Percentiles rank a stretch among this genome's conserved stretches.
Conservation (phyloP, 2,797 vertebrate genomes). For the Fistularia commersonii region DNA sequence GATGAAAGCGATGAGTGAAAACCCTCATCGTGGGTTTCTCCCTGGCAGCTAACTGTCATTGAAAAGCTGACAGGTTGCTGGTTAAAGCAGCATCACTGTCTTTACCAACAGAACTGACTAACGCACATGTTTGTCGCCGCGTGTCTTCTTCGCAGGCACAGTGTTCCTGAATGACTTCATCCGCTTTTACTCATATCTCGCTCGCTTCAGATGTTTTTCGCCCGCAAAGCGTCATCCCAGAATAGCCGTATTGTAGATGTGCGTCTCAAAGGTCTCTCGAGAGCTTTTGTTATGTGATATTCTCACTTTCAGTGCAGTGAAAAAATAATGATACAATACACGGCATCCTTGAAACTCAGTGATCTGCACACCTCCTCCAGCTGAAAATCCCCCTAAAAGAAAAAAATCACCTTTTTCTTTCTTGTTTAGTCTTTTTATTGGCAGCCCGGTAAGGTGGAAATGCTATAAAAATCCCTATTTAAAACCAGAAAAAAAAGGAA, state of each 20-base stretch:
- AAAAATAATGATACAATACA: conserved; percentile 25
- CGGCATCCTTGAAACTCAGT: conserved; percentile 30
- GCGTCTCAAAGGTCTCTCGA: conserved; percentile 16
- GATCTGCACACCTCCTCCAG: conserved; percentile 1
- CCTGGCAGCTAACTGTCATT: conserved; percentile 22
- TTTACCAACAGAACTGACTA: conserved; percentile 19
- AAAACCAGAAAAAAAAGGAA: conserved; percentile 22
- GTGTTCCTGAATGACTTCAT: conserved; percentile 25
- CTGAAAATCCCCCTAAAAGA: conserved; percentile 17
- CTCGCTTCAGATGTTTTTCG: conserved; percentile 24
- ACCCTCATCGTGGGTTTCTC: conserved; percentile 31
- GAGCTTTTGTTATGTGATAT: conserved; percentile 29
- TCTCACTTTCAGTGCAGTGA: conserved; percentile 24
- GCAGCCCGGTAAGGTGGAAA: conserved; percentile 36
- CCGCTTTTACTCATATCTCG: conserved; percentile 28
- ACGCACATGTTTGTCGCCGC: conserved; percentile 11
- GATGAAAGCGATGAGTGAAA: conserved; percentile 47
- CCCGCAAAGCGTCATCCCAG: conserved; percentile 17
- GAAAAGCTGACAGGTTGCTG: conserved; percentile 6
- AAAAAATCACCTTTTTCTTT: not conserved
- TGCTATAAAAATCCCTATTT: conserved; percentile 41
- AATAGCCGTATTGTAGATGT: conserved; percentile 23
- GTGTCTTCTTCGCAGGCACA: conserved; percentile 11
- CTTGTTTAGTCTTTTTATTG: conserved; percentile 22
- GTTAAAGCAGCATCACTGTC: conserved; percentile 7